These are phyloP conservation scores for Rostratula benghalensis DNA, from an alignment of 2,113 vertebrate genomes.

Conservation along the genomic window DNA sequence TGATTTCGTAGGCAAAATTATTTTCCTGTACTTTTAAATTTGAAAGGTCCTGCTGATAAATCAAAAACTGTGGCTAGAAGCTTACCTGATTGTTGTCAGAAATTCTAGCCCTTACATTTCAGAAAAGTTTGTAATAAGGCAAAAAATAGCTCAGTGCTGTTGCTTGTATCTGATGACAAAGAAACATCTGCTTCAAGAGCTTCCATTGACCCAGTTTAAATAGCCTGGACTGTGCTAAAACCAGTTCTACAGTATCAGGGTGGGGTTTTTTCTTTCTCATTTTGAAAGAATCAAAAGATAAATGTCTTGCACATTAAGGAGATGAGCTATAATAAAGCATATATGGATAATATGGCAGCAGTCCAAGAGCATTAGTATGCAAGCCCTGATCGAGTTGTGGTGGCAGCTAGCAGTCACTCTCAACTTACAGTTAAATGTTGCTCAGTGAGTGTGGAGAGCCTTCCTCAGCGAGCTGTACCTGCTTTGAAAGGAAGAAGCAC, in stretches of 20 bases:
- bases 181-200: conserved; percentile 24
- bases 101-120: background rate
- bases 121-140: background rate
- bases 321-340: conserved; percentile 53
- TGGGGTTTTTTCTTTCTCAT: background rate
- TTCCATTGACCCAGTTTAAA: conserved; percentile 8
- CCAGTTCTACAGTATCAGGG: background rate
- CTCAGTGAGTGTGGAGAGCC: background rate
- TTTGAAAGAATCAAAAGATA: conserved; percentile 54
- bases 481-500: background rate
- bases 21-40: background rate
- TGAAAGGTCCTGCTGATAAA: background rate
- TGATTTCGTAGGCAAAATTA: background rate
- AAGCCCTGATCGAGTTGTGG: background rate
- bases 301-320: conserved; percentile 46
- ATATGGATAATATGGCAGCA: conserved; percentile 47
- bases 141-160: background rate
- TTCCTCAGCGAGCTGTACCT: background rate
- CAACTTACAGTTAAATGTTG: background rate
- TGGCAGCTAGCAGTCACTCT: conserved; percentile 42
- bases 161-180: background rate
- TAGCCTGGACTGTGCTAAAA: background rate
- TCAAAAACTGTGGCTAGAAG: background rate
- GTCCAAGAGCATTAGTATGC: conserved; percentile 47
- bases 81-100: background rate